Conservation (phyloP, 2,113 vertebrate species). For the Anas platyrhynchos region DNA sequence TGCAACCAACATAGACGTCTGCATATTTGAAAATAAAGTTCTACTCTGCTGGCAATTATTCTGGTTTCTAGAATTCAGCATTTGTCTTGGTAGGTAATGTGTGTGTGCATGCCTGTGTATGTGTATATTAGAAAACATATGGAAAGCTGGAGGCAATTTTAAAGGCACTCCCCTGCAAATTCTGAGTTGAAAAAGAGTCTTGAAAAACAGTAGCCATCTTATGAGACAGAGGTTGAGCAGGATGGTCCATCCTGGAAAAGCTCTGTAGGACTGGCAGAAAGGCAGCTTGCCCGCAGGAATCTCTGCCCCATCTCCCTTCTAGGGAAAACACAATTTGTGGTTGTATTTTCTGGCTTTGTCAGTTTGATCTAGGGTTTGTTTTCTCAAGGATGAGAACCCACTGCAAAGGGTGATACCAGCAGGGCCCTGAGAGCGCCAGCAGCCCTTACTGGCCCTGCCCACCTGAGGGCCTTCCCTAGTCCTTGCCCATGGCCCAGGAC, state of each 20-base stretch:
- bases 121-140: background rate
- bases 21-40: slow-evolving; percentile 26
- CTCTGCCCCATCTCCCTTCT: background rate
- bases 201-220: background rate
- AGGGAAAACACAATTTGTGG: background rate
- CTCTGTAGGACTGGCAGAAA: background rate
- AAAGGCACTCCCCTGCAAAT: background rate
- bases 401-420: background rate
- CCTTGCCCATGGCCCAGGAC: background rate
- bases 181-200: background rate
- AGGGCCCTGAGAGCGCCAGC: rapidly evolving
- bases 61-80: background rate
- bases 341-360: background rate
- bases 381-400: background rate
- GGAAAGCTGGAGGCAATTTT: background rate
- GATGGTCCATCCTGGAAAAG: background rate
- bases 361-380: background rate
- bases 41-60: background rate
- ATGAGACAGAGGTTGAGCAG: background rate
- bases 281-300: background rate
- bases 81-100: background rate
- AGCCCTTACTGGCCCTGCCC: background rate
- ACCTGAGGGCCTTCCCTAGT: rapidly evolving
- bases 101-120: background rate
- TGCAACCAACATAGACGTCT: background rate